These are phyloP conservation scores for Crematogaster levior DNA, from an alignment of 2,888 invertebrate species.

Conservation along the genomic window DNA sequence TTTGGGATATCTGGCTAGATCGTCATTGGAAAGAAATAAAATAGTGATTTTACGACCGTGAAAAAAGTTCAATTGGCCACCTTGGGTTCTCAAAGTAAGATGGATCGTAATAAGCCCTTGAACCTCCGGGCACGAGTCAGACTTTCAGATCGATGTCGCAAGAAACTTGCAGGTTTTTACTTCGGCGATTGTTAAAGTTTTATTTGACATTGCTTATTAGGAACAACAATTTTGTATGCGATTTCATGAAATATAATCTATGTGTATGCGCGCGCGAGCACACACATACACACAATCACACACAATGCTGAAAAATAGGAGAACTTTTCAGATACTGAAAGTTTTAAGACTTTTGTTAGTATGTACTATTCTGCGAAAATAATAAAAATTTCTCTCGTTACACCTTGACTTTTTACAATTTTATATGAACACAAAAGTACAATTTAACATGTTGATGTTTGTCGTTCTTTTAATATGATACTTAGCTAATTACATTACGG, in stretches of 20 bases:
- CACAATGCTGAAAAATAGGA: background rate
- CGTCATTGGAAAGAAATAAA: constrained; percentile 63
- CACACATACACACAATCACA: no score
- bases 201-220: constrained; percentile 69
- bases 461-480: background rate
- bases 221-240: background rate
- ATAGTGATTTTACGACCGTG: constrained; percentile 64
- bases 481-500: background rate
- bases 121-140: constrained; percentile 67
- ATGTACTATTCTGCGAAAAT: background rate
- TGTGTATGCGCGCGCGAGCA: no score
- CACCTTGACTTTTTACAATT: background rate
- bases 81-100: constrained; percentile 72
- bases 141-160: constrained; percentile 72
- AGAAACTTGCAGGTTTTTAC: constrained; percentile 60
- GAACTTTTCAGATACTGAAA: background rate
- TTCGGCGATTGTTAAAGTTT: constrained; percentile 67
- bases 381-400: background rate
- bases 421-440: background rate
- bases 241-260: no score
- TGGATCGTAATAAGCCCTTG: constrained; percentile 74
- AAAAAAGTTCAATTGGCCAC: constrained; percentile 67
- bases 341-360: background rate
- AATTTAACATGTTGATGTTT: background rate
- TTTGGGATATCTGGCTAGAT: constrained; percentile 39